phyloP scores from a whole-genome alignment of 1,140 invertebrate species.

The Carcinoscorpius rotundicauda region DNA sequence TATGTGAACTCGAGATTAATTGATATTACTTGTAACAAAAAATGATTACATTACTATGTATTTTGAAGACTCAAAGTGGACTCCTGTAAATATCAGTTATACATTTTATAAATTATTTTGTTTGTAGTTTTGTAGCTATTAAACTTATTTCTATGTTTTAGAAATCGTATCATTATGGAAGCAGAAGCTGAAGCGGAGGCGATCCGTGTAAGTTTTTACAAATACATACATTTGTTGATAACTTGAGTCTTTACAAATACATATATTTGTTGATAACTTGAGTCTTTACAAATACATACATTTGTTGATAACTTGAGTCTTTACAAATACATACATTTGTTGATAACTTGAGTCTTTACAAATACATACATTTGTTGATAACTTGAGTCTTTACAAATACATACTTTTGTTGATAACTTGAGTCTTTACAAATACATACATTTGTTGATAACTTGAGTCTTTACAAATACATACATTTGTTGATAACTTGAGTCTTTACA shows the following conservation, averaged over 20 bases:
- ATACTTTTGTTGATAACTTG: no score
- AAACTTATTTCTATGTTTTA: constrained; percentile 24
- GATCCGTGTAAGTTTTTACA: constrained; percentile 42
- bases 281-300: constrained; percentile 18
- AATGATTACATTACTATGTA: no score
- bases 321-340: background rate
- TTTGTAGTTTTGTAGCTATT: background rate
- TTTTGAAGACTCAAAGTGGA: no score
- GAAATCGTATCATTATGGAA: constrained; percentile 67
- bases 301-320: constrained; percentile 22
- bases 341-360: constrained; percentile 24
- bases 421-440: constrained; percentile 18
- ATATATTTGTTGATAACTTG: no score
- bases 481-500: constrained; percentile 24
- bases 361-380: background rate
- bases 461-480: background rate
- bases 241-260: background rate
- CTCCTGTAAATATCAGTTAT: background rate
- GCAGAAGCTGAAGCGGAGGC: constrained; percentile 92
- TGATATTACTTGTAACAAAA: no score
- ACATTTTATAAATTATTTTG: constrained; percentile 1
- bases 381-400: constrained; percentile 22
- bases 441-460: constrained; percentile 22
- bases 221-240: background rate
- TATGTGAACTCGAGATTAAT: no score